A percentile compares a stretch with the other conserved stretches of the same genome.
phyloP scores from a whole-genome alignment of 2,113 vertebrate genomes.

The Pachypanchax playfairii region DNA sequence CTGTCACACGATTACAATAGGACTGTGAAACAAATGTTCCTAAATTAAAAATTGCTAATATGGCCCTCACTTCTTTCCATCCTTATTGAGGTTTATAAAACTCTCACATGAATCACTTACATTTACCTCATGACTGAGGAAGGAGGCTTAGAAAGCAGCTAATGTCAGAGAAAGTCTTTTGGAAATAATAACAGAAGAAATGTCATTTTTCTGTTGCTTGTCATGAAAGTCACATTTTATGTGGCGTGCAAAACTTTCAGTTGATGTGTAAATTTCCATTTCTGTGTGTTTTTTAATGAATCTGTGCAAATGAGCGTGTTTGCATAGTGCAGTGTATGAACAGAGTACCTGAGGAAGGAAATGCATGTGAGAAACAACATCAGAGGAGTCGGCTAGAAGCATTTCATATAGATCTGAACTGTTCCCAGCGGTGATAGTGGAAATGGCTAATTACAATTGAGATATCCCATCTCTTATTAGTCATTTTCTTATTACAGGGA shows the following conservation, averaged over 20 bases:
- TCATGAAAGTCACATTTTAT: slow-evolving; percentile 25
- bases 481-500: slow-evolving; percentile 64
- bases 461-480: slow-evolving; percentile 61
- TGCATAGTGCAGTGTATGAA: slow-evolving; percentile 9
- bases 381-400: slow-evolving; percentile 49
- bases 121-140: slow-evolving; percentile 8
- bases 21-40: not conserved
- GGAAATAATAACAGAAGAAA: not conserved
- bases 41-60: slow-evolving; percentile 18
- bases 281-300: slow-evolving; percentile 18
- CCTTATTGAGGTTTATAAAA: slow-evolving; percentile 9
- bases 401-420: slow-evolving; percentile 66
- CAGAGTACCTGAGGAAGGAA: slow-evolving; percentile 16
- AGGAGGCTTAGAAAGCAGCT: slow-evolving; percentile 15
- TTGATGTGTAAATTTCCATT: slow-evolving; percentile 14
- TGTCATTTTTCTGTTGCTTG: slow-evolving; percentile 4
- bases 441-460: slow-evolving; percentile 66
- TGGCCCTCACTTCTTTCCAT: slow-evolving; percentile 4
- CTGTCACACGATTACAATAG: slow-evolving; percentile 5
- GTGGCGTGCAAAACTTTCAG: not conserved
- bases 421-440: slow-evolving; percentile 34
- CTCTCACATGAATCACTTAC: slow-evolving; percentile 42
- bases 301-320: slow-evolving; percentile 3
- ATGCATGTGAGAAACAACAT: slow-evolving; percentile 31
- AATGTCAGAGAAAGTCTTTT: slow-evolving; percentile 17